Base-by-base conservation (phyloP, 2,888 invertebrate species). In the Incurvaria masculella region DNA sequence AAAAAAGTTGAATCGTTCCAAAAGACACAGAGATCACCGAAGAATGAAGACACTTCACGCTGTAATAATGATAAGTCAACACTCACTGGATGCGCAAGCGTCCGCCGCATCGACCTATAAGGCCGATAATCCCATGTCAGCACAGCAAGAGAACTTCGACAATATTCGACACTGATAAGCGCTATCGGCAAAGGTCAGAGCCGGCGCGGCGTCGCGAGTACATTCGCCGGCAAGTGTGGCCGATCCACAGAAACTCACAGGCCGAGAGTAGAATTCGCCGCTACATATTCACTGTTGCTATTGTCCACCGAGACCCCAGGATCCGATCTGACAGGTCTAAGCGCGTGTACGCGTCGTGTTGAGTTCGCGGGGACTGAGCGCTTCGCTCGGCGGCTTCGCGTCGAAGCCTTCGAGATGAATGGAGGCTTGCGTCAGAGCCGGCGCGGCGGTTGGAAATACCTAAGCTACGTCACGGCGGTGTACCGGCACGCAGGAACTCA, bases 341-440 rank as follows among this genome's bases (percentile, higher is more conserved):
- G 68, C 66, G 75, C 78, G 78, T 78, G 73, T 76, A 68, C 66
- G 65, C 72, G 57, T 63, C 69, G 65, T 64, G 72, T 78, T 74
- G 76, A 70, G 70, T 74, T 76, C 74, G 63, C 64, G 55, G 65
- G 62, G 70, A 78, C 78, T 78, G 78, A 76, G 71, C 68, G 39
- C 44, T 23, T 44, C 16, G 23, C 18, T 18, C 55, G 47, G 65
- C 64, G 69, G 58, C 55, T 57, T 68, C 72, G 66, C 65, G 62
- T 62, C 60, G 16, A 42, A 62, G 66, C 58, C 70, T 69, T 66
- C 64, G 67, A 21, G 66, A 33, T 76, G 66, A 73, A 74, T 73
- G 72, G 61, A 64, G 57, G 66, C 57, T 64, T 66, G 66, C 78
- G 78, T 78, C 76, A 78, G 61, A 60, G 61, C 68, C 78, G 78